Percentiles rank a stretch among this genome's conserved stretches.
Conservation (phyloP, 2,888 invertebrate species). For the Strigamia maritima region DNA sequence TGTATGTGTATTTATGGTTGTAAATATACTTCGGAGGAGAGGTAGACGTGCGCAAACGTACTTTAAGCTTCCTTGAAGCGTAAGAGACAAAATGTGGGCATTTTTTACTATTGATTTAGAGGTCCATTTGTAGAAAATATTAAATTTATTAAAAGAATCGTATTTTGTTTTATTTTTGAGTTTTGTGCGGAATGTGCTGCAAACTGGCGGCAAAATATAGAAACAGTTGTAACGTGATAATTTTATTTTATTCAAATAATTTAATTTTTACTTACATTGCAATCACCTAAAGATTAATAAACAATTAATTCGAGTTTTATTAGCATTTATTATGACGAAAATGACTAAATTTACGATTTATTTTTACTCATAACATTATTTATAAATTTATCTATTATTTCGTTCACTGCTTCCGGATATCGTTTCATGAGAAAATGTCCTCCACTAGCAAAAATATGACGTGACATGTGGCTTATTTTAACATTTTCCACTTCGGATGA, state of each 20-base stretch:
- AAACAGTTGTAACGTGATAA: too few relatives aligned
- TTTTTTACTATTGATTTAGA: not conserved
- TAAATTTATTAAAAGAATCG: not conserved
- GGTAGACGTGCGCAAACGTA: not conserved
- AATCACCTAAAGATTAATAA: too few relatives aligned
- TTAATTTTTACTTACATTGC: too few relatives aligned
- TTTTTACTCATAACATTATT: not conserved
- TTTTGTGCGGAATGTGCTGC: too few relatives aligned
- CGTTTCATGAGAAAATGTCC: conserved; percentile 31
- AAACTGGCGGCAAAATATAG: too few relatives aligned
- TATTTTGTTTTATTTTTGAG: not conserved
- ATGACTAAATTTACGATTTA: not conserved
- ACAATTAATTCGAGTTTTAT: too few relatives aligned
- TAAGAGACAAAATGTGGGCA: not conserved
- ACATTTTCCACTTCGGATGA: not conserved
- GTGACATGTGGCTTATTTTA: not conserved
- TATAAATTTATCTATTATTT: not conserved
- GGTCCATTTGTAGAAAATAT: not conserved
- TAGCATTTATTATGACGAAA: too few relatives aligned
- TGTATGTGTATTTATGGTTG: not conserved
- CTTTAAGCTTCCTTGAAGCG: not conserved
- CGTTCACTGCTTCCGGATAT: not conserved
- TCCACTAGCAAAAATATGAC: conserved; percentile 26
- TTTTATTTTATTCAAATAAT: too few relatives aligned
- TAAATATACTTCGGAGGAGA: not conserved